A percentile compares a stretch with the other conserved stretches of the same genome.
Evolutionary conservation across 2,113 vertebrate genomes (phyloP).

Genomic region (Carettochelys insculpta): DNA sequence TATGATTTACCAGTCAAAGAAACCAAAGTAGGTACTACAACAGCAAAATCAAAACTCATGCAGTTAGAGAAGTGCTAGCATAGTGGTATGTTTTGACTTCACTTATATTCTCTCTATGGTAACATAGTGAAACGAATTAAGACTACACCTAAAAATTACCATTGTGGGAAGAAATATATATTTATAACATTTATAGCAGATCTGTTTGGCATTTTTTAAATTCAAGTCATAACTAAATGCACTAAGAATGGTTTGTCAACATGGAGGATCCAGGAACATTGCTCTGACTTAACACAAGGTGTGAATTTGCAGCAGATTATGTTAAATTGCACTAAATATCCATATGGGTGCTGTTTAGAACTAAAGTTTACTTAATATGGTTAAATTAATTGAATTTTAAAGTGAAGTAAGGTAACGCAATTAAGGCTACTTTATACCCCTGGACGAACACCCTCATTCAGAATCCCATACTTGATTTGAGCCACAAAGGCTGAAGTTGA

Average conservation of each 20-base stretch:
- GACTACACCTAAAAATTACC: not conserved
- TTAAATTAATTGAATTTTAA: not conserved
- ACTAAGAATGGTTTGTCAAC: not conserved
- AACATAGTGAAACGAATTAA: not conserved
- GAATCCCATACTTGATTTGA: too few species aligned
- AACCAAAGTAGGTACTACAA: not conserved
- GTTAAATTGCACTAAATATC: not conserved
- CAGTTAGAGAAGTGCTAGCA: not conserved
- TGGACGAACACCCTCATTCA: too few species aligned
- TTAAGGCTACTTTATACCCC: not conserved
- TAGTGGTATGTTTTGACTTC: not conserved
- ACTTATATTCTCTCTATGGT: not conserved
- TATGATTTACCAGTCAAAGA: not conserved
- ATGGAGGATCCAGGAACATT: not conserved
- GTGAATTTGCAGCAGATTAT: not conserved
- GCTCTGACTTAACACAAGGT: not conserved
- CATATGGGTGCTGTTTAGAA: not conserved
- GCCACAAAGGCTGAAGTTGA: too few species aligned
- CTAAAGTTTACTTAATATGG: not conserved
- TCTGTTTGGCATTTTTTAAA: not conserved
- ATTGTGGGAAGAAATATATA: not conserved
- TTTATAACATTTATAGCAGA: not conserved
- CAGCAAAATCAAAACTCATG: not conserved
- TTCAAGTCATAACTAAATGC: not conserved
- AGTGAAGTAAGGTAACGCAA: not conserved